A percentile compares a stretch with the other conserved stretches of the same genome.
phyloP scores from a whole-genome alignment of 2,113 vertebrate species.

The Thymallus thymallus region DNA sequence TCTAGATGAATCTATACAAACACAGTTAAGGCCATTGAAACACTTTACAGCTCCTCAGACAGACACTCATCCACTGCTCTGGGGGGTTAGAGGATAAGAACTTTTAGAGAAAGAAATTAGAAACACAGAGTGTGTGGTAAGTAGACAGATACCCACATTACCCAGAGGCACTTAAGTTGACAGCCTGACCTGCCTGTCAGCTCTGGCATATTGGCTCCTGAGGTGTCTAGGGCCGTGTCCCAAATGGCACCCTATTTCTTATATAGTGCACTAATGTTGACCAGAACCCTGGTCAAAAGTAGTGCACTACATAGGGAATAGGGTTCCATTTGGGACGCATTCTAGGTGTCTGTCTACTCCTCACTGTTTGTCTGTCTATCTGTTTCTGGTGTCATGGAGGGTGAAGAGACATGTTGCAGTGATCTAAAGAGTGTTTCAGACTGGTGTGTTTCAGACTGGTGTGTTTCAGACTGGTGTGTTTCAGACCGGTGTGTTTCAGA shows the following conservation, averaged over 20 bases:
- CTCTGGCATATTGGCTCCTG: constrained; percentile 26
- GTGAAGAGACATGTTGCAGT: no score
- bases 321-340: no score
- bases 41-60: neutral
- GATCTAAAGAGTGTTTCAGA: no score
- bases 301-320: no score
- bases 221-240: constrained; percentile 12
- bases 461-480: no score
- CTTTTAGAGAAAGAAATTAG: constrained; percentile 54
- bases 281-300: no score
- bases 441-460: no score
- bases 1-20: neutral
- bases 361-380: constrained; percentile 26
- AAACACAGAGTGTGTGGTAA: constrained; percentile 35
- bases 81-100: constrained; percentile 4
- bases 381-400: no score
- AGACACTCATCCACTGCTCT: neutral
- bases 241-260: no score
- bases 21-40: neutral
- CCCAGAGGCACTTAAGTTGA: constrained; percentile 49
- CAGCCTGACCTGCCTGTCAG: constrained; percentile 62
- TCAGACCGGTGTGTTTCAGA: no score
- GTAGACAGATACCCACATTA: constrained; percentile 17
- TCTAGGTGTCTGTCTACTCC: neutral
- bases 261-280: no score